These are phyloP conservation scores for Epinotia bilunana DNA, from an alignment of 2,888 invertebrate genomes.

Conservation along the genomic window DNA sequence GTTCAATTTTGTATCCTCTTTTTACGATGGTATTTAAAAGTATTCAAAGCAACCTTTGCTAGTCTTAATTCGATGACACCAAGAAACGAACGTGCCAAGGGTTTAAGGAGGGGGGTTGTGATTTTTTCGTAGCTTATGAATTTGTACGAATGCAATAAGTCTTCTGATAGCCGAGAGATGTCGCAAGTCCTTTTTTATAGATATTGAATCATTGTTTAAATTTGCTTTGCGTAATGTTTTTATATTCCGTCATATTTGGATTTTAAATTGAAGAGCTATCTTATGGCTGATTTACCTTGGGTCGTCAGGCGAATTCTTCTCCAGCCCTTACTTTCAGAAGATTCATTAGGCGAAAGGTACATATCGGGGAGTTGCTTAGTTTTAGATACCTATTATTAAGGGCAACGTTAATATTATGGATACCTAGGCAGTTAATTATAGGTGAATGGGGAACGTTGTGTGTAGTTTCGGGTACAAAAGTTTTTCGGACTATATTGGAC, in stretches of 20 bases:
- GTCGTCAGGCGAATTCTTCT: too few species aligned
- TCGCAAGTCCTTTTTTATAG: background rate
- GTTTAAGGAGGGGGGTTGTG: constrained; percentile 69
- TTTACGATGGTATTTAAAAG: constrained; percentile 50
- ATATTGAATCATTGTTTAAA: background rate
- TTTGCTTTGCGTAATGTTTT: background rate
- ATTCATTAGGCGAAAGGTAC: constrained; percentile 59
- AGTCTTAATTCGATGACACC: constrained; percentile 54
- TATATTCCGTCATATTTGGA: background rate
- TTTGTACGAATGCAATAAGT: constrained; percentile 50
- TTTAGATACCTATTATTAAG: constrained; percentile 52
- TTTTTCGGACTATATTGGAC: too few species aligned
- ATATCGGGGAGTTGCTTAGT: constrained; percentile 71
- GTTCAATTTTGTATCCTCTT: constrained; percentile 51
- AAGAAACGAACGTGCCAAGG: constrained; percentile 58
- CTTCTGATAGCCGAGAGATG: constrained; percentile 25
- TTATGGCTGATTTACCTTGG: too few species aligned
- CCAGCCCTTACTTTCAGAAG: constrained; percentile 21
- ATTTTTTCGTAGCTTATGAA: constrained; percentile 57
- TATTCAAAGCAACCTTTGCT: constrained; percentile 51
- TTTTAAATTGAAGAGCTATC: background rate
- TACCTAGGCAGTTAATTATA: constrained; percentile 16
- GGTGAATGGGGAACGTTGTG: background rate
- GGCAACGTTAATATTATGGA: constrained; percentile 29
- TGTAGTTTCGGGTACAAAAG: too few species aligned